Base-by-base conservation (phyloP, 2,797 vertebrate species). In the Syncerus caffer region DNA sequence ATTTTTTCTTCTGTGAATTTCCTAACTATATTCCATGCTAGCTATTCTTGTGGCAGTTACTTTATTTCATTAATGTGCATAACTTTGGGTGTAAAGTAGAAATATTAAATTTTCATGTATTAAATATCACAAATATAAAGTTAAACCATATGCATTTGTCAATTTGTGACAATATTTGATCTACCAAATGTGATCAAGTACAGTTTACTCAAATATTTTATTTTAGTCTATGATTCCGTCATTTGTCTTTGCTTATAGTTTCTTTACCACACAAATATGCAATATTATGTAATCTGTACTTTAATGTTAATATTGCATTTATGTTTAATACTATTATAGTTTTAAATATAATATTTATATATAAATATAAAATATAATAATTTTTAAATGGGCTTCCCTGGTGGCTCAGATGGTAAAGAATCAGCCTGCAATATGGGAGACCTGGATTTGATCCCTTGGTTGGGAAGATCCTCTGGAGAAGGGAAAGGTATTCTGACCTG, bases 1-100 rank as follows among this genome's bases (percentile, higher is more conserved):
- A 34, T 31, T 89, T 92, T 93, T 16, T 95, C 34, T 95, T 94
- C 23, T 78, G 13, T 92, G 57, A 82, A 62, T 78, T 85, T 95
- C 8, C 17, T 89, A 6, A 16, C 89, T 90, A 90, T 71, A 71
- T 79, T 83, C 4, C 16, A 62, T 71, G 9, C 0, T 62, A 51
- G 87, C 85, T 95, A 95, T 89, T 83, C 13, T 34, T 55, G 19
- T 38, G 29, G 14, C 21, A 34, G 0, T 38, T 92, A 86, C n/a
- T 71, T 94, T 31, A 60, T 79, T 97, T 89, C 45, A 85, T 50
- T 84, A 85, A 67, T 4, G 53, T 45, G 12, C 51, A 47, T 67
- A 93, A 38, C 4, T 87, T 89, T 42, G 16, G 7, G 5, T 19
- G 0, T 57, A 55, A 93, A 85, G 27, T 8, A 67, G 58, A 80